Conservation (phyloP, 2,888 invertebrate genomes). For the Metacarcinus magister region DNA sequence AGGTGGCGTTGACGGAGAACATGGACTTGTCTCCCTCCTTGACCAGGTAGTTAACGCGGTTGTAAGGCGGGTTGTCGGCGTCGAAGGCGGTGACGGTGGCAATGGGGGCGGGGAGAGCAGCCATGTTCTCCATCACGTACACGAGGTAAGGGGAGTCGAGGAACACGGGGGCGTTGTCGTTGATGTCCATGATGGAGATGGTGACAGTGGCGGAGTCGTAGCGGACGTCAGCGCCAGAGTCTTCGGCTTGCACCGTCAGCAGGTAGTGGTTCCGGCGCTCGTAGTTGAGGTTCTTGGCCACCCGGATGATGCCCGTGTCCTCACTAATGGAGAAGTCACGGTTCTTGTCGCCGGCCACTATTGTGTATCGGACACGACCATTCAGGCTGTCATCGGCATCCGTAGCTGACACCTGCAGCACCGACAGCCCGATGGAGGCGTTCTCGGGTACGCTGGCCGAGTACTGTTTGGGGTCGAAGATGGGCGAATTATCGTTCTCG, state of each 20-base stretch:
- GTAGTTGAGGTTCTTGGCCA: constrained; percentile 96
- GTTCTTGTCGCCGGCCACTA: constrained; percentile 94
- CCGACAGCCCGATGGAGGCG: constrained; percentile 95
- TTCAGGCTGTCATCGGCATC: constrained; percentile 95
- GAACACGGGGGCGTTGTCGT: constrained; percentile 95
- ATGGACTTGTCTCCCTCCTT: constrained; percentile 94
- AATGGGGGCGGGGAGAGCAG: constrained; percentile 87
- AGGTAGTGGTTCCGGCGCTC: constrained; percentile 94
- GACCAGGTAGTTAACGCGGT: constrained; percentile 95
- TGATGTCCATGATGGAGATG: constrained; percentile 94
- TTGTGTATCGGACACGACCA: constrained; percentile 96
- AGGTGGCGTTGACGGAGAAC: constrained; percentile 95
- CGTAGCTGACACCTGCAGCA: constrained; percentile 94
- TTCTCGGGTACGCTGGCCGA: constrained; percentile 96
- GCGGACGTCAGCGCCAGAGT: constrained; percentile 90
- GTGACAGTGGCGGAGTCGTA: constrained; percentile 90
- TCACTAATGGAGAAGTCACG: constrained; percentile 96
- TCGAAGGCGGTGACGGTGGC: constrained; percentile 93
- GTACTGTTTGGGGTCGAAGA: constrained; percentile 89
- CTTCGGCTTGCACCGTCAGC: constrained; percentile 93
- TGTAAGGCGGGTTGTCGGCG: constrained; percentile 95
- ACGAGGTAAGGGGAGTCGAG: constrained; percentile 97
- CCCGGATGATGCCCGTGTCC: constrained; percentile 94
- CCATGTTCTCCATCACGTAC: constrained; percentile 96
- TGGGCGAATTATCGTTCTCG: constrained; percentile 84